These are phyloP conservation scores for Cartodere bifasciata DNA, from an alignment of 2,888 invertebrate species.

Conservation along the genomic window DNA sequence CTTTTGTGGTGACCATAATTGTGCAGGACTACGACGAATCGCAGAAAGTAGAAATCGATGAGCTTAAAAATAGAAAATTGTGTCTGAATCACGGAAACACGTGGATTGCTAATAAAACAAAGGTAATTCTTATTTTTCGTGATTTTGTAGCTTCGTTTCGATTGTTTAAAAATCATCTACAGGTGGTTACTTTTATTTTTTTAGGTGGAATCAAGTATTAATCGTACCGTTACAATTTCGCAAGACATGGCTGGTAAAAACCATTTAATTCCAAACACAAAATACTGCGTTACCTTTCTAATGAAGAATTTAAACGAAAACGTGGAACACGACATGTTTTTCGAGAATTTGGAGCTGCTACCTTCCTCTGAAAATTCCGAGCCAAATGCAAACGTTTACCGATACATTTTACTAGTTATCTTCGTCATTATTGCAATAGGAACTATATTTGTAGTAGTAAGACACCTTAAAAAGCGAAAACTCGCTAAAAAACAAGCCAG, in stretches of 20 bases:
- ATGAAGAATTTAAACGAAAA: conserved; percentile 25
- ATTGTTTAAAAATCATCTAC: no score
- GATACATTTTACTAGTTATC: conserved; percentile 21
- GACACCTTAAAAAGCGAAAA: conserved; percentile 18
- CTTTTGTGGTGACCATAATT: conserved; percentile 22
- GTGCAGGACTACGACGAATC: conserved; percentile 27
- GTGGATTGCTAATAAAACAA: conserved; percentile 26
- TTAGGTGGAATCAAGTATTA: no score
- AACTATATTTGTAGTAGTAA: conserved; percentile 5
- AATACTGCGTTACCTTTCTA: conserved; percentile 29
- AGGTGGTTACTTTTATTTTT: no score
- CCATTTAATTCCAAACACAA: conserved; percentile 22
- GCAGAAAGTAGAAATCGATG: conserved; percentile 20
- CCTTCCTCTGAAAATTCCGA: conserved; percentile 11
- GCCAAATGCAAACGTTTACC: conserved; percentile 14
- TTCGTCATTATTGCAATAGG: conserved; percentile 11
- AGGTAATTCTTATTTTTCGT: conserved; percentile 18
- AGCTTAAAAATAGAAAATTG: no score
- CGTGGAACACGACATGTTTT: conserved; percentile 26
- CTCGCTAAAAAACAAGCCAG: conserved; percentile 14
- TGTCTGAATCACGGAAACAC: conserved; percentile 27
- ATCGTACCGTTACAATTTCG: no score
- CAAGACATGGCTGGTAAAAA: no score
- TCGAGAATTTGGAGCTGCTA: conserved; percentile 21
- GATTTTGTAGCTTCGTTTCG: no score